Base-by-base conservation (phyloP, 2,888 invertebrate species). In the Caenorhabditis virilis region DNA sequence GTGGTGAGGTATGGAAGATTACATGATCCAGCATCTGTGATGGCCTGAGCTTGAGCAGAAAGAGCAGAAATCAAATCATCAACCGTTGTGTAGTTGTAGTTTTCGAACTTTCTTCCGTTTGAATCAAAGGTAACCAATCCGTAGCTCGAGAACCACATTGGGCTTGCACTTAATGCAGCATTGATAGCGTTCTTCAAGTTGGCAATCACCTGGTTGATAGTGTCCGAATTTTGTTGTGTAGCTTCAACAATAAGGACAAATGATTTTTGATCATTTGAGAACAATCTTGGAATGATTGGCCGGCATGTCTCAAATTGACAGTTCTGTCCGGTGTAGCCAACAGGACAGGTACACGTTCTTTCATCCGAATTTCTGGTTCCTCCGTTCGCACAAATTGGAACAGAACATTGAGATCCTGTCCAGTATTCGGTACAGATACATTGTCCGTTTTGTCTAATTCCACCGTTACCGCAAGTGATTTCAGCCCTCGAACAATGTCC, bases 391-490 rank as follows among this genome's bases (percentile, higher is more conserved):
- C 78, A 78, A 38, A 71, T 58, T 54, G 73, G 73, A 13, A 71
- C 54, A 1, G 70, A 64, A 45, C 72, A 72, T 23, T 38, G 55
- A 13, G 46, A 61, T 49, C 76, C 78, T 13, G 68, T 69, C 70
- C 69, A 78, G 59, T 74, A 76, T 4, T 77, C 76, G 15, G 62
- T 54, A 39, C 78, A 78, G 6, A 76, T 54, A 43, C 78, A 78
- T 11, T 36, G 38, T 39, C 78, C 78, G 27, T 76, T 68, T 27
- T 72, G 76, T 23, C 69, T 50, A 27, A 71, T 54, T 27, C 78
- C 78, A 41, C 74, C 74, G 22, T 77, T 69, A 30, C 72, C 72
- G 42, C 77, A 76, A 20, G 60, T 59, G 38, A 66, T 58, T 16
- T 41, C 49, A 22, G 57, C 52, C 20, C 47, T 46, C 11, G 57